phyloP scores from a whole-genome alignment of 2,888 invertebrate species.

The Notocelia uddmanniana region DNA sequence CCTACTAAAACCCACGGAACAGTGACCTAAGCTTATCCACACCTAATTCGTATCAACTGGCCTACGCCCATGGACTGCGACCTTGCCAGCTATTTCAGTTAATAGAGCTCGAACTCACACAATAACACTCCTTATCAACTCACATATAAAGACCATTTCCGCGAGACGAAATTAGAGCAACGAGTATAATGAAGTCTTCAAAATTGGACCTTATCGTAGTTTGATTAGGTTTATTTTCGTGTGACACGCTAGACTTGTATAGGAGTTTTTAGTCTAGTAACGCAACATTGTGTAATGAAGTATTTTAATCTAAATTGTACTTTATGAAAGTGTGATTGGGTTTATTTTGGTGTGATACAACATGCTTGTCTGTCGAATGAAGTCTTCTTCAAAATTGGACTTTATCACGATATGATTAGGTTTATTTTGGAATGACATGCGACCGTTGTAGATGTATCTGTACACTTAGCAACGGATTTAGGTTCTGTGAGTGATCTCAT shows the following conservation, averaged over 20 bases:
- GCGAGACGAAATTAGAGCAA: neutral
- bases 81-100: conserved; percentile 45
- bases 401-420: conserved; percentile 3
- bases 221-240: conserved; percentile 7
- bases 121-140: conserved; percentile 5
- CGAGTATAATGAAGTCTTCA: neutral
- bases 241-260: neutral
- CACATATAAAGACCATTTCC: conserved; percentile 9
- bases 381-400: neutral
- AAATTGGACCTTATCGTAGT: conserved; percentile 10
- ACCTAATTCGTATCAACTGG: conserved; percentile 16
- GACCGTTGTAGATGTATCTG: neutral
- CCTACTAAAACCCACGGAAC: neutral
- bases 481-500: conserved; percentile 18
- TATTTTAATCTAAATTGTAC: neutral
- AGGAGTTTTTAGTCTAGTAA: neutral
- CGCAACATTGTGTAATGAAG: neutral
- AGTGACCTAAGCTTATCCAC: conserved; percentile 17
- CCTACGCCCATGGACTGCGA: conserved; percentile 42
- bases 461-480: conserved; percentile 35
- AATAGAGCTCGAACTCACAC: conserved; percentile 29
- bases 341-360: neutral
- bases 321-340: conserved; percentile 4
- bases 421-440: neutral
- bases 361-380: neutral